These are phyloP conservation scores for Atopsyche davidsoni DNA, from an alignment of 1,140 invertebrate species.

Conservation along the genomic window DNA sequence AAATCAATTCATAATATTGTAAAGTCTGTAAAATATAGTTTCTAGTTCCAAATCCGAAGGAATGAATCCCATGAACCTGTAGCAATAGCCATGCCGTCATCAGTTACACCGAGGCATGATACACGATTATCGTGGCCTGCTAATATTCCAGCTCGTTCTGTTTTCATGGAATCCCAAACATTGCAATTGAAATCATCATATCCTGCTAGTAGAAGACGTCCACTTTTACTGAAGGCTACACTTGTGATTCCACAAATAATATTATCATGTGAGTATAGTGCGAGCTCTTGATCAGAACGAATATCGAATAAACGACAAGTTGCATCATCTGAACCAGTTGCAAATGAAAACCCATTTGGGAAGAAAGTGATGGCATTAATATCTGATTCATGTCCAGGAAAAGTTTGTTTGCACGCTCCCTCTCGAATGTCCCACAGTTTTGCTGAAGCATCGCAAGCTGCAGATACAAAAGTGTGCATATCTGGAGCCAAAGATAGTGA, in stretches of 20 bases:
- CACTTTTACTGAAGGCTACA: slow-evolving; percentile 91
- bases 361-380: slow-evolving; percentile 95
- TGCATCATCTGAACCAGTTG: slow-evolving; percentile 91
- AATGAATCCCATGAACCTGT: slow-evolving; percentile 94
- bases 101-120: slow-evolving; percentile 85
- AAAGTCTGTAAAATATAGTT: slow-evolving; percentile 10
- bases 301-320: slow-evolving; percentile 93
- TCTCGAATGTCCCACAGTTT: slow-evolving; percentile 94
- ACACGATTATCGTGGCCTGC: slow-evolving; percentile 91
- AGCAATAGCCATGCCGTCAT: slow-evolving; percentile 90
- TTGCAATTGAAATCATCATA: slow-evolving; percentile 97
- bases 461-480: slow-evolving; percentile 88
- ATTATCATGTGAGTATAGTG: slow-evolving; percentile 95
- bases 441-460: slow-evolving; percentile 90
- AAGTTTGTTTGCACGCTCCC: slow-evolving; percentile 90
- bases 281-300: slow-evolving; percentile 75
- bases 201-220: slow-evolving; percentile 82
- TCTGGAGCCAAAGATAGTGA: slow-evolving; percentile 85
- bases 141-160: slow-evolving; percentile 84
- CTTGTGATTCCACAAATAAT: slow-evolving; percentile 95
- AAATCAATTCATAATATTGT: no score
- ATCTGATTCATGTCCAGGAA: slow-evolving; percentile 91
- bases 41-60: slow-evolving; percentile 90
- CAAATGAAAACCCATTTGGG: slow-evolving; percentile 90
- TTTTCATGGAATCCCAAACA: slow-evolving; percentile 94